Percentiles rank a stretch among this genome's conserved stretches.
Conservation (phyloP, 2,113 vertebrate genomes). For the Seriola rivoliana region DNA sequence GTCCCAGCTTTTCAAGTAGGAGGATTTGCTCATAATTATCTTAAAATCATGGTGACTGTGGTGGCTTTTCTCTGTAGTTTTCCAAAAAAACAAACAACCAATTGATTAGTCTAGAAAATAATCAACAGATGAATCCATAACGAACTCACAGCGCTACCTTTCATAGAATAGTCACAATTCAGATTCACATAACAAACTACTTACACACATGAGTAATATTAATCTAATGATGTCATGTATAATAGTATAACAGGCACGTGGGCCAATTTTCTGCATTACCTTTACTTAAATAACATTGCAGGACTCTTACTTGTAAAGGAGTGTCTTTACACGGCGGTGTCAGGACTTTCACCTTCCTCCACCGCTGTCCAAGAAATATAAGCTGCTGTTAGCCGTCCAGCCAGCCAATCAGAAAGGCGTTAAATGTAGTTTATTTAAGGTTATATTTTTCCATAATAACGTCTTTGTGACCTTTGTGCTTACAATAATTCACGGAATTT, state of each 20-base stretch:
- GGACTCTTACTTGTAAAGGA: neutral
- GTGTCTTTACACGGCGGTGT: neutral
- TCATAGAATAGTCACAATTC: no score
- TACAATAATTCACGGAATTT: slow-evolving; percentile 41
- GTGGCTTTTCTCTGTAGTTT: no score
- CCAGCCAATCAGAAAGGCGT: neutral
- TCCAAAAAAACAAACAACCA: no score
- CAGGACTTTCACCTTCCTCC: no score
- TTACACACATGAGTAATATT: neutral
- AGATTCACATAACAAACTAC: no score
- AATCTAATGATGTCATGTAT: neutral
- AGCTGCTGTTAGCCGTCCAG: neutral
- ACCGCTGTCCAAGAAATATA: neutral
- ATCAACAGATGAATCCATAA: no score
- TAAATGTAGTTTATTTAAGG: neutral
- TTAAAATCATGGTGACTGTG: no score
- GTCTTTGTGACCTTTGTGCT: slow-evolving; percentile 33
- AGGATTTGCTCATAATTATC: no score
- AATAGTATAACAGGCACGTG: neutral
- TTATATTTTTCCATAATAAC: neutral
- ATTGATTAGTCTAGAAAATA: no score
- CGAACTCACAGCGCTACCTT: no score
- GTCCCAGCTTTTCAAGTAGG: neutral
- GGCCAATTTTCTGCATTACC: neutral
- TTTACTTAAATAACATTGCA: neutral